A percentile compares a stretch with the other conserved stretches of the same genome.
These are phyloP conservation scores for Teleogryllus occipitalis DNA, from an alignment of 1,140 invertebrate species.

Conservation along the genomic window DNA sequence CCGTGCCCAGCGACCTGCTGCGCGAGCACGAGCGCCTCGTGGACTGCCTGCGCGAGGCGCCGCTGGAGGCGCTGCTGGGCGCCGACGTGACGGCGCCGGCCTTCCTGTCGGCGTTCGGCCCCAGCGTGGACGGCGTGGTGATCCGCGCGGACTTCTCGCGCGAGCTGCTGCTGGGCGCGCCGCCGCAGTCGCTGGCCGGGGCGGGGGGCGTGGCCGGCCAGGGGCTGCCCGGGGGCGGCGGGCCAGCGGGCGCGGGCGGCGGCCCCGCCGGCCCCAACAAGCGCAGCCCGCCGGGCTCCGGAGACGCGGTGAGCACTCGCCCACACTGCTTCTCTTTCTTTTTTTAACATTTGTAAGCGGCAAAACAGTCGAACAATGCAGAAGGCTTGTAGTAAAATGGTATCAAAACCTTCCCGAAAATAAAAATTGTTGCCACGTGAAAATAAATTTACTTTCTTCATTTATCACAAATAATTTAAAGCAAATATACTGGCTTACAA, in stretches of 20 bases:
- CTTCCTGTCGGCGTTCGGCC: slow-evolving; percentile 51
- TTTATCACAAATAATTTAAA: too few species aligned
- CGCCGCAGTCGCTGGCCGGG: slow-evolving; percentile 37
- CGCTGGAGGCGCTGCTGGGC: slow-evolving; percentile 65
- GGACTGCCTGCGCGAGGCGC: slow-evolving; percentile 68
- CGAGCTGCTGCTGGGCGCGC: slow-evolving; percentile 53
- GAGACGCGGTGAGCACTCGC: too few species aligned
- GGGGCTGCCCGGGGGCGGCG: slow-evolving; percentile 25
- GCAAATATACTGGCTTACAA: too few species aligned
- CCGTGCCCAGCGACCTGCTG: slow-evolving; percentile 64
- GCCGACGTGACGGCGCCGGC: slow-evolving; percentile 73
- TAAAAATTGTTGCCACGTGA: too few species aligned
- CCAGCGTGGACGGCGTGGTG: slow-evolving; percentile 54
- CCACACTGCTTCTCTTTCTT: too few species aligned
- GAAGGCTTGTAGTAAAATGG: too few species aligned
- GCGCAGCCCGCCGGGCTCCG: too few species aligned
- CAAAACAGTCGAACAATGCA: too few species aligned
- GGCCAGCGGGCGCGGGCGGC: slow-evolving; percentile 41
- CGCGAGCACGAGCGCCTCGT: slow-evolving; percentile 72
- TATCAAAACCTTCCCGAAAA: too few species aligned
- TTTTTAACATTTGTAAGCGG: too few species aligned
- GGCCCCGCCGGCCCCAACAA: slow-evolving; percentile 53
- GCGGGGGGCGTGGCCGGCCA: neutral
- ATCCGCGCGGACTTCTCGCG: slow-evolving; percentile 71
- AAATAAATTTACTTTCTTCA: too few species aligned